Conservation (phyloP, 2,113 vertebrate species). For the Pelvicachromis taeniatus region DNA sequence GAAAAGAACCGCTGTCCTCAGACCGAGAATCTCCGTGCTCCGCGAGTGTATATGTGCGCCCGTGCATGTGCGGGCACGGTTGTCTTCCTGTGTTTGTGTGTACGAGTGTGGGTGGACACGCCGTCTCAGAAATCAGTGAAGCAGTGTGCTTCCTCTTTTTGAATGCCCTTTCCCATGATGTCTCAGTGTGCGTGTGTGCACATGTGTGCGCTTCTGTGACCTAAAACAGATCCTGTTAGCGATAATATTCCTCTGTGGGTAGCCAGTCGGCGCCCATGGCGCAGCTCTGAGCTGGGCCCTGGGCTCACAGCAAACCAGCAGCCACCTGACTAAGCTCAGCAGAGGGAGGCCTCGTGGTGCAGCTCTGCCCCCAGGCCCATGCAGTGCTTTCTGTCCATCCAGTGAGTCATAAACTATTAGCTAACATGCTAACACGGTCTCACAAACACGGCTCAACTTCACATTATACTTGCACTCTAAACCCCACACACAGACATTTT, state of each 20-base stretch:
- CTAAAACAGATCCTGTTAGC: constrained; percentile 38
- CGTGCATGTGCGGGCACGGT: neutral
- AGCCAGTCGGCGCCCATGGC: neutral
- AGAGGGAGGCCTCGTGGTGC: constrained; percentile 36
- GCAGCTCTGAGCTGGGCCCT: constrained; percentile 34
- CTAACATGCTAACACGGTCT: constrained; percentile 12
- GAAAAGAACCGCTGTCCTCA: constrained; percentile 60
- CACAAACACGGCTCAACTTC: neutral
- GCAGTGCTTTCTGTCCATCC: constrained; percentile 37
- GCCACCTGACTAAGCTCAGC: constrained; percentile 45
- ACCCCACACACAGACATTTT: neutral
- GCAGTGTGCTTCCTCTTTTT: constrained; percentile 26
- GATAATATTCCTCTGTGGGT: constrained; percentile 1
- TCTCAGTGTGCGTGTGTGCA: neutral
- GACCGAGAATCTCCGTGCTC: constrained; percentile 41
- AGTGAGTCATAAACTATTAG: constrained; percentile 47
- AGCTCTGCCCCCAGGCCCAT: constrained; percentile 47
- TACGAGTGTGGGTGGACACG: neutral
- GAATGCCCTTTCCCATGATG: constrained; percentile 33
- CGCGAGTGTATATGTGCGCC: neutral
- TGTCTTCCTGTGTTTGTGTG: neutral
- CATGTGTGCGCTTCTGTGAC: constrained; percentile 9
- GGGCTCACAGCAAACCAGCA: constrained; percentile 34
- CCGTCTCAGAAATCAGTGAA: constrained; percentile 44
- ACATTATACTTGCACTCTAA: neutral